Percentiles rank a stretch among this genome's conserved stretches.
These are phyloP conservation scores for Lepidurus couesii DNA, from an alignment of 1,140 invertebrate species.

Conservation along the genomic window DNA sequence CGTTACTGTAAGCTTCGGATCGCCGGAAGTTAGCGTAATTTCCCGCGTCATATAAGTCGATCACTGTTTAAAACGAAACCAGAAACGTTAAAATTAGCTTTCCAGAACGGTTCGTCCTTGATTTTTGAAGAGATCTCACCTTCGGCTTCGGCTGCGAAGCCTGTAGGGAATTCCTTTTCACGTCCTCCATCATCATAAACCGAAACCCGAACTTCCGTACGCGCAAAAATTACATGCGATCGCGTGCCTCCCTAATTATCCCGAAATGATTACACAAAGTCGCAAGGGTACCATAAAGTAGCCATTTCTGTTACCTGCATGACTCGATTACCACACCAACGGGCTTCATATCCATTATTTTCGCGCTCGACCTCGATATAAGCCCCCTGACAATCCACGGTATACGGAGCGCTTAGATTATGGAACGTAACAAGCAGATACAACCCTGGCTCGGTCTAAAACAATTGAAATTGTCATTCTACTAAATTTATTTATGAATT, in stretches of 20 bases:
- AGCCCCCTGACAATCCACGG: slow-evolving; percentile 41
- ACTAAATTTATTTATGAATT: background rate
- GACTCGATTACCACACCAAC: slow-evolving; percentile 42
- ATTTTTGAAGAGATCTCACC: slow-evolving; percentile 36
- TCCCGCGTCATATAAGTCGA: slow-evolving; percentile 36
- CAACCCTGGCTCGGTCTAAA: slow-evolving; percentile 41
- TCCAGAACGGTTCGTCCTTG: background rate
- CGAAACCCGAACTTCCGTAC: slow-evolving; percentile 40
- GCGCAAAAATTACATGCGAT: slow-evolving; percentile 42
- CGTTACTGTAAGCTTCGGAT: slow-evolving; percentile 34
- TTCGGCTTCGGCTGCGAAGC: slow-evolving; percentile 42
- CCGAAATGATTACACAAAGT: slow-evolving; percentile 5
- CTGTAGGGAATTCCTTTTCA: slow-evolving; percentile 38
- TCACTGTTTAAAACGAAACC: slow-evolving; percentile 30
- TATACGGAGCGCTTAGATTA: slow-evolving; percentile 41
- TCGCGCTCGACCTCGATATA: slow-evolving; percentile 42
- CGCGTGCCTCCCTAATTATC: slow-evolving; percentile 37
- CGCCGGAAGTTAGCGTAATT: slow-evolving; percentile 35
- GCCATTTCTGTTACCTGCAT: slow-evolving; percentile 35
- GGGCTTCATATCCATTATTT: slow-evolving; percentile 41
- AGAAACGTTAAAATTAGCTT: slow-evolving; percentile 11
- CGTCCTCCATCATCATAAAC: slow-evolving; percentile 40
- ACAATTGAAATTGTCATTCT: background rate
- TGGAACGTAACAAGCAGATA: slow-evolving; percentile 42
- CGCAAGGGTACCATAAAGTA: background rate